Conservation (phyloP, 2,888 invertebrate genomes). For the Drosophila trichaetosa region DNA sequence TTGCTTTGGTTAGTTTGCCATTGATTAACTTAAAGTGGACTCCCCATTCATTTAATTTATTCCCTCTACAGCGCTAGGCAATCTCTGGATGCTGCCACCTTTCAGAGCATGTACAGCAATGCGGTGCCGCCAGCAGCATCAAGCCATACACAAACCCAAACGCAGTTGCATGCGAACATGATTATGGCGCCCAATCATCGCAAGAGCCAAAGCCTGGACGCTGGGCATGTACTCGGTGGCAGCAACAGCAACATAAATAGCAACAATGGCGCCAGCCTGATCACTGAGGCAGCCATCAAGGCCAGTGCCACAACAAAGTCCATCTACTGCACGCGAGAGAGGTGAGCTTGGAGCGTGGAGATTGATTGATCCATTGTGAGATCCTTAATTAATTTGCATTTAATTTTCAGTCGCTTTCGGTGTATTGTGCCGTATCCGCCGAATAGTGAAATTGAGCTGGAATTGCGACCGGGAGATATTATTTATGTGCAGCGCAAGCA, state of each 20-base stretch:
- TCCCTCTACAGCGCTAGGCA: constrained; percentile 65
- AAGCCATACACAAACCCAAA: constrained; percentile 47
- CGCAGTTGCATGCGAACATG: constrained; percentile 73
- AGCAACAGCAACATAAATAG: constrained; percentile 35
- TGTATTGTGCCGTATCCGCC: constrained; percentile 98
- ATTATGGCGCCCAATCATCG: constrained; percentile 86
- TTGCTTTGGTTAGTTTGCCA: constrained; percentile 74
- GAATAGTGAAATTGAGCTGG: constrained; percentile 96
- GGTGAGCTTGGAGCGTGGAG: constrained; percentile 55
- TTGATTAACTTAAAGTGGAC: background rate
- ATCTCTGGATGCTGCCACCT: constrained; percentile 76
- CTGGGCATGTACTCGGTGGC: constrained; percentile 84
- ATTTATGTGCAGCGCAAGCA: constrained; percentile 96
- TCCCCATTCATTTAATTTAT: background rate
- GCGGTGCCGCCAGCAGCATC: constrained; percentile 59
- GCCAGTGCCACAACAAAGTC: constrained; percentile 83
- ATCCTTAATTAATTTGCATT: background rate
- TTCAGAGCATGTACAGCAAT: constrained; percentile 72
- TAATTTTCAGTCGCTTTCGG: constrained; percentile 88
- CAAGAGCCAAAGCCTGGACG: constrained; percentile 94
- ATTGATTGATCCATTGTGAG: background rate
- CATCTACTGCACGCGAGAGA: constrained; percentile 85
- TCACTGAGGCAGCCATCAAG: constrained; percentile 80
- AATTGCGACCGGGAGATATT: constrained; percentile 95
- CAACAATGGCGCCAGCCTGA: constrained; percentile 29